Conservation (phyloP, 2,797 vertebrate genomes). For the Sebastes matsubarae region DNA sequence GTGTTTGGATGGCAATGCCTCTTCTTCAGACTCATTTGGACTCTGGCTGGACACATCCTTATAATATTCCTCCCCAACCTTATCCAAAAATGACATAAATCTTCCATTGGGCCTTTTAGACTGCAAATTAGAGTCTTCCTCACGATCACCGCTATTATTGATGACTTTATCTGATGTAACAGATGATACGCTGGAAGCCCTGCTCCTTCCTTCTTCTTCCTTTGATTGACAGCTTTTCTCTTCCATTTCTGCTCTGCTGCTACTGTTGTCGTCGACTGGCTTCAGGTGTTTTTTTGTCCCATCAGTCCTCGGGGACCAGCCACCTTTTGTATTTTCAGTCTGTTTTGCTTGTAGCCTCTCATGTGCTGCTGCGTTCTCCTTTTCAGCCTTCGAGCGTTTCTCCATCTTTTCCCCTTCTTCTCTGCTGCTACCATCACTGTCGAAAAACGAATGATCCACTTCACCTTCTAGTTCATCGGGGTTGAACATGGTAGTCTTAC, state of each 20-base stretch:
- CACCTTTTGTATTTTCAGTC: background rate
- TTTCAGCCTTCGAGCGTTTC: constrained; percentile 18
- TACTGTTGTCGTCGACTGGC: background rate
- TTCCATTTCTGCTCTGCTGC: constrained; percentile 7
- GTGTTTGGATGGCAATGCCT: constrained; percentile 63
- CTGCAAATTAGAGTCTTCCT: constrained; percentile 49
- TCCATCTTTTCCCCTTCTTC: constrained; percentile 24
- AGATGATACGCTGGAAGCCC: background rate
- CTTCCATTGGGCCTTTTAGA: constrained; percentile 65
- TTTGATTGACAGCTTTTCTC: constrained; percentile 26
- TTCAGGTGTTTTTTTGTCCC: background rate
- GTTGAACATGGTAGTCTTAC: constrained; percentile 81
- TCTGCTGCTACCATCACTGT: constrained; percentile 84
- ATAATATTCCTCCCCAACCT: constrained; percentile 69
- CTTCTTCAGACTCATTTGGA: constrained; percentile 79
- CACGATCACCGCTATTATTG: constrained; percentile 21
- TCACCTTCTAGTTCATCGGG: constrained; percentile 89
- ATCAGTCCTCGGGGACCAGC: background rate
- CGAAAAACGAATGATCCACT: constrained; percentile 97
- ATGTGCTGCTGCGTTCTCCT: background rate
- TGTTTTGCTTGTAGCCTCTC: constrained; percentile 4
- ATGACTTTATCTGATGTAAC: constrained; percentile 4
- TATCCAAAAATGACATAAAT: constrained; percentile 66
- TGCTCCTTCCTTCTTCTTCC: background rate
- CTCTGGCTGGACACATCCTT: constrained; percentile 65